phyloP scores from a whole-genome alignment of 2,113 vertebrate genomes.

The Tachysurus vachellii region DNA sequence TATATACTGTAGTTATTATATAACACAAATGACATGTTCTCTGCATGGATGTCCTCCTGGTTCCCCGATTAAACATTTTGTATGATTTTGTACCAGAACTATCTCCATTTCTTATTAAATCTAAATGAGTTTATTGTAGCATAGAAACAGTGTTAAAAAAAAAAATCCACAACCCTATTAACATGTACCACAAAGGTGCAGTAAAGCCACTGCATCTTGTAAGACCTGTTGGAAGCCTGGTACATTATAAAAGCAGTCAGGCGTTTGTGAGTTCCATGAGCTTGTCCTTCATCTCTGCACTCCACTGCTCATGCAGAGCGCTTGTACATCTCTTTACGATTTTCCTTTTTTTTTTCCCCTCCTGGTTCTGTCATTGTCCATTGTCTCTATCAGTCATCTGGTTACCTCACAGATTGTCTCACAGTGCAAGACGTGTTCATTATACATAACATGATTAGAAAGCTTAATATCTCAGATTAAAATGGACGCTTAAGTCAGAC shows the following conservation, averaged over 20 bases:
- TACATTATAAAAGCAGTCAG: slow-evolving; percentile 10
- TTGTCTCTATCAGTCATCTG: neutral
- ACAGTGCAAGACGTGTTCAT: neutral
- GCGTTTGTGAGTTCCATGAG: neutral
- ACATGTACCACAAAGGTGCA: neutral
- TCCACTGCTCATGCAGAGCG: neutral
- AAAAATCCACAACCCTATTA: neutral
- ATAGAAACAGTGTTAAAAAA: neutral
- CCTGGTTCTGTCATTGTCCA: neutral
- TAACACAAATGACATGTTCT: neutral
- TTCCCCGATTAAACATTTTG: neutral
- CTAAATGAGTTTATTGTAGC: neutral
- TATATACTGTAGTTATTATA: neutral
- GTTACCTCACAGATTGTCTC: too few species aligned
- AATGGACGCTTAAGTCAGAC: neutral
- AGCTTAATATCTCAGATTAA: neutral
- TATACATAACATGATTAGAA: neutral
- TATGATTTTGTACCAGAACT: neutral
- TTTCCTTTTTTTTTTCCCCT: neutral
- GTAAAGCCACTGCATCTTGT: neutral
- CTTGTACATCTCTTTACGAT: neutral
- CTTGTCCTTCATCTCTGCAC: neutral
- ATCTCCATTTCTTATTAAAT: neutral
- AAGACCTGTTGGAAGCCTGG: neutral
- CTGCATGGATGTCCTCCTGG: neutral